Evolutionary conservation across 2,113 vertebrate species (phyloP).

Genomic region (Pogona vitticeps): DNA sequence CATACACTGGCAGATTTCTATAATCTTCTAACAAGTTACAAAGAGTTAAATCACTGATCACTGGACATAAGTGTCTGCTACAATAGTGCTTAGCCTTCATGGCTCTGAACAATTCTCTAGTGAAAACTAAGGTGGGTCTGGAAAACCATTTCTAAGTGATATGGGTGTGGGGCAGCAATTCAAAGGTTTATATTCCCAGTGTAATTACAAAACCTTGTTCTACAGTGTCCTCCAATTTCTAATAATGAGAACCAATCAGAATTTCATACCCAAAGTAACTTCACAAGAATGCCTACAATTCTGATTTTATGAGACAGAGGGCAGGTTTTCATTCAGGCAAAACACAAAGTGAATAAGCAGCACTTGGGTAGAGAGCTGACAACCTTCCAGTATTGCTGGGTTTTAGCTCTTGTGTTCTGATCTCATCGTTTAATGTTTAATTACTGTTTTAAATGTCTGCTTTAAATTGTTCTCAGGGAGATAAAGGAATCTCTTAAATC

Average conservation of each 20-base stretch:
- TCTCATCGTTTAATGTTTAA: neutral
- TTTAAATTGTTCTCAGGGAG: neutral
- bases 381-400: neutral
- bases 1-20: too few species aligned
- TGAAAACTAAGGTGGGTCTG: neutral
- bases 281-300: constrained; percentile 17
- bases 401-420: neutral
- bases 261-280: constrained; percentile 37
- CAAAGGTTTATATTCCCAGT: constrained; percentile 4
- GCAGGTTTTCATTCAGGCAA: constrained; percentile 29
- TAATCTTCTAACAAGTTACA: too few species aligned
- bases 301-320: constrained; percentile 17
- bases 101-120: constrained; percentile 17
- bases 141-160: neutral
- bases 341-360: neutral
- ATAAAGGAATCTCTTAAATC: neutral
- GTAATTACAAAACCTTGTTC: constrained; percentile 44
- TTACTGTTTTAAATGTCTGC: neutral
- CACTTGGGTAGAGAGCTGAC: neutral
- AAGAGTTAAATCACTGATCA: neutral
- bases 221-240: constrained; percentile 18
- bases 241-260: constrained; percentile 36
- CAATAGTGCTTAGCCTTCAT: constrained; percentile 18
- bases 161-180: constrained; percentile 2
- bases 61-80: constrained; percentile 12